A percentile compares a stretch with the other conserved stretches of the same genome.
Evolutionary conservation across 2,888 invertebrate genomes (phyloP).

Genomic region (Brachyopa scutellaris): DNA sequence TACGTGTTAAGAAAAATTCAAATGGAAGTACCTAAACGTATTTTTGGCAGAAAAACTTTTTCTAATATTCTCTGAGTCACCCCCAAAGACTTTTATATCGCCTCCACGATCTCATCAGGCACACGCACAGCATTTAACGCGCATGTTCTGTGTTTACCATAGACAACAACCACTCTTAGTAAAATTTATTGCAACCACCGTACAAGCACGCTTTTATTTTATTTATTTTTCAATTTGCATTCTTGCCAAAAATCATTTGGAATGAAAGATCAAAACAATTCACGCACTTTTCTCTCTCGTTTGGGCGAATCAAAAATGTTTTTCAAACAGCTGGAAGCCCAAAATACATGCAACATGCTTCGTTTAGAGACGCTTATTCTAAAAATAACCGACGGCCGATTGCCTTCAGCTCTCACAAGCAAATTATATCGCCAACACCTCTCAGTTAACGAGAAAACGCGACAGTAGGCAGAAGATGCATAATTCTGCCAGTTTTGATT

Average conservation of each 20-base stretch:
- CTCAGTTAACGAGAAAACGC: conserved; percentile 64
- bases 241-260: conserved; percentile 20
- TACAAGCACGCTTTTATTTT: conserved; percentile 2
- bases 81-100: too few species aligned
- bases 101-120: too few species aligned
- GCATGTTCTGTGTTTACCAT: neutral
- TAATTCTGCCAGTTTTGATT: conserved; percentile 36
- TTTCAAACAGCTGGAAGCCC: conserved; percentile 69
- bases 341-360: conserved; percentile 66
- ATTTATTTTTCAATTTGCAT: conserved; percentile 5
- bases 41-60: too few species aligned
- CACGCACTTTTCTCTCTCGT: conserved; percentile 19
- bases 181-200: conserved; percentile 29
- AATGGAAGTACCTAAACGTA: too few species aligned
- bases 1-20: too few species aligned
- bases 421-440: neutral
- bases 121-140: too few species aligned
- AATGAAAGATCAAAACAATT: conserved; percentile 40
- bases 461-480: conserved; percentile 66
- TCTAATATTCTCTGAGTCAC: too few species aligned
- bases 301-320: conserved; percentile 41
- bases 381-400: conserved; percentile 60
- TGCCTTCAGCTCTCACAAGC: conserved; percentile 28
- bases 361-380: conserved; percentile 71
- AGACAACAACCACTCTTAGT: conserved; percentile 13